Evolutionary conservation across 2,797 vertebrate species (phyloP), one percentile per base, ranked within the genome.

Genomic region (Liparis tanakae): DNA sequence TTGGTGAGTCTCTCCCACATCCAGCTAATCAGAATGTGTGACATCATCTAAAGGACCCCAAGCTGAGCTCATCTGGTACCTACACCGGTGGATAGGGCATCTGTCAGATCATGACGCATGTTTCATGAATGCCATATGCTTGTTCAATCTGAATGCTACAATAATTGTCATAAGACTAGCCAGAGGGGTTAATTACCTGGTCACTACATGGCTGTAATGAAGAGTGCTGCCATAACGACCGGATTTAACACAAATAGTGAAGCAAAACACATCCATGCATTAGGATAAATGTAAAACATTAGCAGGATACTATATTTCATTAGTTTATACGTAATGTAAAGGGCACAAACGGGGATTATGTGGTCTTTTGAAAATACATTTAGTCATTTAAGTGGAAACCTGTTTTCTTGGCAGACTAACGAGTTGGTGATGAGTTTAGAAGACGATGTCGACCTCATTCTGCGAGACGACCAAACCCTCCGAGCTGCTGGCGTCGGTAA

Each of bases 381-480:
- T 1, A 2, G 25, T 1, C 0, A 3, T 14, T 30, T 4, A 51
- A 46, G 1, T 43, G 10, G 1, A 30, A 37, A 33, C 1, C 25
- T 4, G 25, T 39, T 20, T 10, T 43, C 37, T 39, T 73, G 90
- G 68, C 89, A 99, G 98, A 97, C 96, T 0, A 97, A 96, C 74
- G 97, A 99, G 75, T 91, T 99, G 48, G 95, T 99, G 74, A 93
- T 99, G 94, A 95, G 96, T 91, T 92, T 98, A 83, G 96, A 98
- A 37, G 95, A 98, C 0, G 97, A 98, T 3, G 95, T 97, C 12
- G 92, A 86, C 69, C 93, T 98, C 25, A 90, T 98, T 76, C 93
- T 99, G 66, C 90, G 87, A 14, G 91, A 94, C 46, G 93, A 86
- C 62, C 92, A 89, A 43, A 96, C 94, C 0, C 92, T 99, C 51